Evolutionary conservation across 2,888 invertebrate genomes (phyloP).

Genomic region (Hartigia nigra): DNA sequence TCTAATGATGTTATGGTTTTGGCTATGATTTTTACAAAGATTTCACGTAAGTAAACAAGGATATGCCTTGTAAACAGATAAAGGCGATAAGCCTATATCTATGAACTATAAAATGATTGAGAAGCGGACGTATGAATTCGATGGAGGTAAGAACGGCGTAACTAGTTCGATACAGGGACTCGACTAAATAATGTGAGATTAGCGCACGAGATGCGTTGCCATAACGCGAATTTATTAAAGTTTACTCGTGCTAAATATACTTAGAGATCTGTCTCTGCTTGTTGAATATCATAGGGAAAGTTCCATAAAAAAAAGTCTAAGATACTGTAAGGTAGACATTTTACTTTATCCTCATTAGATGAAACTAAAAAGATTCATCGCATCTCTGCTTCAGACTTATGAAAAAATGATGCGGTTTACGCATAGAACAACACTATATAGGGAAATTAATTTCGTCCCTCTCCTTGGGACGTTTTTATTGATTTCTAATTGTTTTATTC

Average conservation of each 20-base stretch:
- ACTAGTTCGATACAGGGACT: neutral
- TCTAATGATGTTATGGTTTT: neutral
- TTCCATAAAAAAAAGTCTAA: neutral
- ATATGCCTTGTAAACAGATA: constrained; percentile 9
- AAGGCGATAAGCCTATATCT: neutral
- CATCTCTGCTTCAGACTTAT: neutral
- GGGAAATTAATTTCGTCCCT: neutral
- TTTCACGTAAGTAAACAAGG: constrained; percentile 11
- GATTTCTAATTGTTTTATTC: neutral
- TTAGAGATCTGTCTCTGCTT: neutral
- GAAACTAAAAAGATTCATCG: neutral
- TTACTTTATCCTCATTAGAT: neutral
- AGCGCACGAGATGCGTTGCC: neutral
- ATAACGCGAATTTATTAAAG: neutral
- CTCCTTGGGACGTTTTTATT: neutral
- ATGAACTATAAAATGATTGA: neutral
- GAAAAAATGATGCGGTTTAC: neutral
- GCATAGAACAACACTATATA: neutral
- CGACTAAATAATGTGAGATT: neutral
- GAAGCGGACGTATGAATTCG: neutral
- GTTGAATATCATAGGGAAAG: neutral
- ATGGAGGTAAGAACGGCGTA: neutral
- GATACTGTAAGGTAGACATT: neutral
- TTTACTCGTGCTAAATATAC: neutral
- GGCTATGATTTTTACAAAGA: constrained; percentile 16